Conservation (phyloP, 2,113 vertebrate species). For the Sminthopsis crassicaudata region DNA sequence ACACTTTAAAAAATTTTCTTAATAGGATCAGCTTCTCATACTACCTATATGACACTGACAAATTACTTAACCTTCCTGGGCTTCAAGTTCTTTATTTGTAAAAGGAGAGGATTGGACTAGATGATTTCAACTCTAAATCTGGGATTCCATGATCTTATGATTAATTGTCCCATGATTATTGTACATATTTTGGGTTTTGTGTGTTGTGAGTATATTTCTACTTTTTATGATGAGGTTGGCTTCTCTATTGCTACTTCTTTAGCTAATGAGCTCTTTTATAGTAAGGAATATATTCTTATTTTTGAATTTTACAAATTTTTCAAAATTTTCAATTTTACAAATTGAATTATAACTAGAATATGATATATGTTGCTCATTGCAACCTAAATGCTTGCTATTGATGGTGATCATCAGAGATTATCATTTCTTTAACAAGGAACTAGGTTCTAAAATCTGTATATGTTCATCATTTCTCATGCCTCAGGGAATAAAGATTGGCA, state of each 20-base stretch:
- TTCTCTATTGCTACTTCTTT: neutral
- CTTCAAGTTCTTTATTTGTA: neutral
- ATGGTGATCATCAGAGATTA: neutral
- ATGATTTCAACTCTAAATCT: neutral
- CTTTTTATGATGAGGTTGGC: neutral
- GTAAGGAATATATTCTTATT: neutral
- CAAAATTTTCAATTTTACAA: neutral
- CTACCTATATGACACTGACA: neutral
- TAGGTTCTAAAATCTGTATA: neutral
- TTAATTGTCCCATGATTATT: neutral
- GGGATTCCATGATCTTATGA: neutral
- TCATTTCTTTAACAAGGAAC: neutral
- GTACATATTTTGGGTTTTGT: neutral
- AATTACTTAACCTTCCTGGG: neutral
- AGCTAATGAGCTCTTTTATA: neutral
- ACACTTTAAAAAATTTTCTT: neutral
- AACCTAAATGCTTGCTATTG: neutral
- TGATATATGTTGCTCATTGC: fast-evolving
- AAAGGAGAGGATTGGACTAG: neutral
- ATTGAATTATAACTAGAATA: neutral
- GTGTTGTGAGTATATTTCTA: neutral
- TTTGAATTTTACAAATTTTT: too few species aligned
- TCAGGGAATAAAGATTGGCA: neutral
- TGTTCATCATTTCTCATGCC: neutral
- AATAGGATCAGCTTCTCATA: neutral